Evolutionary conservation across 37 sponge, comb jelly and placozoan species (phyloP).

Genomic region (Chondrosia reniformis): DNA sequence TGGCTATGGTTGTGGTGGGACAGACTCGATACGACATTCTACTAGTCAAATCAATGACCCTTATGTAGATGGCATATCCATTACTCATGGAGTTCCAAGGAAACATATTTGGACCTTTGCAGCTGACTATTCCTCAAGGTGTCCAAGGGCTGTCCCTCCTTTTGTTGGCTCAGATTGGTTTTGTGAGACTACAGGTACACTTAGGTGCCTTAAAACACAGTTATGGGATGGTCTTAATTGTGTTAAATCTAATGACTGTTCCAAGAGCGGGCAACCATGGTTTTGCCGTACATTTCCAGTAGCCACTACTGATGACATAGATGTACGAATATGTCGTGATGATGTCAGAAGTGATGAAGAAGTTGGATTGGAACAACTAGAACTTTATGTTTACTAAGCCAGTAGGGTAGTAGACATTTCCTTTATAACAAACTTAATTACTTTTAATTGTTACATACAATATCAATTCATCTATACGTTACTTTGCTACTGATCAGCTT

Average conservation of each 20-base stretch:
- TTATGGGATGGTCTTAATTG: background rate
- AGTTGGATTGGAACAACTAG: background rate
- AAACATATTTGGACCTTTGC: background rate
- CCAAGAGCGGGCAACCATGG: slow-evolving; percentile 13
- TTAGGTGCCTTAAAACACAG: background rate
- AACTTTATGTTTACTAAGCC: no score
- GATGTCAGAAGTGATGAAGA: slow-evolving; percentile 1
- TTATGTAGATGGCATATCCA: background rate
- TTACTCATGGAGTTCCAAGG: background rate
- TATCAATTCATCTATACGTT: no score
- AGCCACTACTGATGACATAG: slow-evolving; percentile 13
- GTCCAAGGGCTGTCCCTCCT: background rate
- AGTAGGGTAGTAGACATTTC: no score
- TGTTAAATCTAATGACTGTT: background rate
- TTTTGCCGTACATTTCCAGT: slow-evolving; percentile 12
- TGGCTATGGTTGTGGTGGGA: background rate
- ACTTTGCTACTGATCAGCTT: no score
- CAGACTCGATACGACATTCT: background rate
- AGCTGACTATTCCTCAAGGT: background rate
- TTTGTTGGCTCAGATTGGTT: background rate
- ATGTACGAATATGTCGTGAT: slow-evolving; percentile 10
- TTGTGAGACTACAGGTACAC: background rate
- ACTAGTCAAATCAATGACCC: background rate
- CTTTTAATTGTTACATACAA: no score
- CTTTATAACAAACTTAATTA: no score